phyloP scores from a whole-genome alignment of 2,113 vertebrate genomes.

The Notechis scutatus region DNA sequence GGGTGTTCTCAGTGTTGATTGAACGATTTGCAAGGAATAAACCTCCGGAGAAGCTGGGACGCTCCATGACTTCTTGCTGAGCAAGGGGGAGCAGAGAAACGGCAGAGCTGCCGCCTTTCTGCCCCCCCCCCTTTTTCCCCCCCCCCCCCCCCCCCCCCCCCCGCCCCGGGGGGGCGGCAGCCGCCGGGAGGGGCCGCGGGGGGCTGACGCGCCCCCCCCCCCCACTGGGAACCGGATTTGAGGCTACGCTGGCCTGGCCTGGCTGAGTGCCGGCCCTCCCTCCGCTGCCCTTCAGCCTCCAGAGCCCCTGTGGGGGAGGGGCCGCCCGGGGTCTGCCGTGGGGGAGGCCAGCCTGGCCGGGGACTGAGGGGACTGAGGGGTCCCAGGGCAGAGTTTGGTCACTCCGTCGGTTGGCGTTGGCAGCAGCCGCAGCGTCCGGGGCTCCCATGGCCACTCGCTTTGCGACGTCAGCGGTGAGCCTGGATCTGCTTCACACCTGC shows the following conservation, averaged over 20 bases:
- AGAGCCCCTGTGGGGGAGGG: neutral
- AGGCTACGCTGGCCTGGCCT: neutral
- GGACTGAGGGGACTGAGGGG: too few relatives aligned
- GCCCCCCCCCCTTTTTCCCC: neutral
- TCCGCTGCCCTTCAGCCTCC: neutral
- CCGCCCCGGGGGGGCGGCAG: too few relatives aligned
- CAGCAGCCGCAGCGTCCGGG: neutral
- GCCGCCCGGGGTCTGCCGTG: fast-evolving
- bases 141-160: too few relatives aligned
- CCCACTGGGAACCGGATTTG: neutral
- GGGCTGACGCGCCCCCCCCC: too few relatives aligned
- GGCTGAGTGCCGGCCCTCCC: neutral
- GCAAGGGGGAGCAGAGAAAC: too few relatives aligned
- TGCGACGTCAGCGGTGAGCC: neutral
- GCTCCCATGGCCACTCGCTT: neutral
- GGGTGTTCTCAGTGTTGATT: constrained; percentile 46
- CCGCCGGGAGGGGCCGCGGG: too few relatives aligned
- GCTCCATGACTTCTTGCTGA: neutral
- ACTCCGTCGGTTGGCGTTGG: too few relatives aligned
- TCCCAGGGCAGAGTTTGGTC: neutral
- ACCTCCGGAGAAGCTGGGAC: constrained; percentile 69
- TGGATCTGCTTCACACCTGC: neutral
- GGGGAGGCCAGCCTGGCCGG: neutral
- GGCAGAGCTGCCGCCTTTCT: neutral
- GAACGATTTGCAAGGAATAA: constrained; percentile 70